phyloP scores from a whole-genome alignment of 1,140 invertebrate genomes.

The Hyles euphorbiae region DNA sequence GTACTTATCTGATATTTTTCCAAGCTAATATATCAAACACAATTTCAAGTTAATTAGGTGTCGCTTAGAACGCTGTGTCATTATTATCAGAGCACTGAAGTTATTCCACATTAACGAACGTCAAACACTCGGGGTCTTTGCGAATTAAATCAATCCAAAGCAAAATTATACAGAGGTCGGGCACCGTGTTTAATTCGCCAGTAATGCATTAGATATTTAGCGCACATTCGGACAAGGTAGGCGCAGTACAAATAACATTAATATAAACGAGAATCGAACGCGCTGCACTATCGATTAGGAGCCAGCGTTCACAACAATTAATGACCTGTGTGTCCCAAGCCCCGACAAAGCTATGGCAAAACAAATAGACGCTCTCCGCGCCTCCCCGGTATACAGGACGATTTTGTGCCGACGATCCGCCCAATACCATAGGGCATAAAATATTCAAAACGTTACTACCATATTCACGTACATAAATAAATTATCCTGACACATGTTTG shows the following conservation, averaged over 20 bases:
- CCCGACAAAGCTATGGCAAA: conserved; percentile 72
- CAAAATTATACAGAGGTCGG: neutral
- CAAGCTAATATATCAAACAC: too few relatives aligned
- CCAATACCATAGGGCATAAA: neutral
- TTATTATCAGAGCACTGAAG: too few relatives aligned
- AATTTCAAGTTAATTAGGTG: too few relatives aligned
- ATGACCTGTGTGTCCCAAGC: conserved; percentile 72
- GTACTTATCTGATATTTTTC: too few relatives aligned
- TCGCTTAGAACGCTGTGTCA: too few relatives aligned
- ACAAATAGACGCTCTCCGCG: conserved; percentile 66
- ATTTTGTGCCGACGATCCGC: neutral
- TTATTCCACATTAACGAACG: too few relatives aligned
- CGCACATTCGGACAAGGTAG: conserved; percentile 12
- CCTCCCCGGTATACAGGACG: conserved; percentile 41
- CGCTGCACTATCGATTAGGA: conserved; percentile 71
- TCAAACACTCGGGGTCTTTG: too few relatives aligned
- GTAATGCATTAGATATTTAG: conserved; percentile 24
- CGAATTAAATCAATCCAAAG: too few relatives aligned
- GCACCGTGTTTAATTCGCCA: neutral
- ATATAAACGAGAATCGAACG: conserved; percentile 74
- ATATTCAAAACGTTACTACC: too few relatives aligned
- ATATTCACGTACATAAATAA: too few relatives aligned
- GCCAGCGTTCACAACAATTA: conserved; percentile 72
- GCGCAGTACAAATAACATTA: conserved; percentile 69
- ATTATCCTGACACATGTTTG: too few relatives aligned